A percentile compares a stretch with the other conserved stretches of the same genome.
Evolutionary conservation across 2,113 vertebrate genomes (phyloP).

Genomic region (Sciurus niger): DNA sequence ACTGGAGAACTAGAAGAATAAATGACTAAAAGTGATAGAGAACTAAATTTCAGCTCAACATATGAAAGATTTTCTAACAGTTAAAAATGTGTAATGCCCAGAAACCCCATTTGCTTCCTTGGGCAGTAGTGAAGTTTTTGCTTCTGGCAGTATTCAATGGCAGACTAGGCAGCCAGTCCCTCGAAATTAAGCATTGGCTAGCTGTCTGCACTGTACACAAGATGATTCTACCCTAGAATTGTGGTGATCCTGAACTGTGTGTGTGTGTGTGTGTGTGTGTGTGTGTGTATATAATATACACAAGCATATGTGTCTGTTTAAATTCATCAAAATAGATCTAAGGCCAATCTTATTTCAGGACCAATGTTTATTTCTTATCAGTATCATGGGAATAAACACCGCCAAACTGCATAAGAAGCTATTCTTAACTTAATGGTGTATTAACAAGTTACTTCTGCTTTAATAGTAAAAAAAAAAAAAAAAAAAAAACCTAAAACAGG

Average conservation of each 20-base stretch:
- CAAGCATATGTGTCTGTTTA: neutral
- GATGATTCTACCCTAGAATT: neutral
- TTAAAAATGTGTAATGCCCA: neutral
- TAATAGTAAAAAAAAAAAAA: neutral
- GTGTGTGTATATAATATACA: neutral
- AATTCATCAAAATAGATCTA: conserved; percentile 4
- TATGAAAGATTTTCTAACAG: neutral
- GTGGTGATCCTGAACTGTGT: neutral
- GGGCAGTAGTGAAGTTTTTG: neutral
- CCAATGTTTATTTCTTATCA: conserved; percentile 14
- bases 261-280: neutral
- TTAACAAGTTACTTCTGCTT: conserved; percentile 11
- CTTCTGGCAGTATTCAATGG: neutral
- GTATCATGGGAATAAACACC: conserved; percentile 3
- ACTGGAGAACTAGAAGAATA: conserved; percentile 8
- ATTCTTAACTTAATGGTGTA: neutral
- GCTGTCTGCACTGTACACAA: neutral
- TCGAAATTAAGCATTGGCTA: neutral
- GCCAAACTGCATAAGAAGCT: neutral
- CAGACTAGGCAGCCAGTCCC: neutral
- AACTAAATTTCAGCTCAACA: neutral
- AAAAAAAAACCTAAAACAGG: neutral
- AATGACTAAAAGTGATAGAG: neutral
- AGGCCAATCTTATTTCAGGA: neutral
- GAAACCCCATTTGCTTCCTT: neutral